Evolutionary conservation across 92 coral and sea anemone species (phyloP).

Genomic region (Zoanthus sociatus): DNA sequence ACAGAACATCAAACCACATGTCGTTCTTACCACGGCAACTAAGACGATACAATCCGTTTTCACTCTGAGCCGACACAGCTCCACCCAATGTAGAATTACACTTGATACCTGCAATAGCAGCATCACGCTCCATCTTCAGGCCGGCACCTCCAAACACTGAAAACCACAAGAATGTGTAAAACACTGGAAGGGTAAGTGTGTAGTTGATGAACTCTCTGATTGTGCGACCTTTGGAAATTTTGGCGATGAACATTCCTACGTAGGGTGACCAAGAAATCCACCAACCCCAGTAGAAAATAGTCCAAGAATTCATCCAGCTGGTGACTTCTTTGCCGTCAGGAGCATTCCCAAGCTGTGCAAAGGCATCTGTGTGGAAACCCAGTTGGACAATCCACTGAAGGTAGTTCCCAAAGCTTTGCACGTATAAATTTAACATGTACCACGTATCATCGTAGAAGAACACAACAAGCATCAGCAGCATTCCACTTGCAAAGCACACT

Average conservation of each 20-base stretch:
- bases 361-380: conserved; percentile 95
- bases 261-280: conserved; percentile 98
- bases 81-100: conserved; percentile 53
- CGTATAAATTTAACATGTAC: conserved; percentile 86
- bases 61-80: conserved; percentile 14
- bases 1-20: conserved; percentile 58
- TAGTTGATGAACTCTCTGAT: conserved; percentile 55
- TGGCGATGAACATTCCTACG: conserved; percentile 94
- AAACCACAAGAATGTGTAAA: conserved; percentile 57
- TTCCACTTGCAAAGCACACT: conserved; percentile 85
- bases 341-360: conserved; percentile 89
- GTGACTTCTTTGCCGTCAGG: conserved; percentile 83
- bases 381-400: conserved; percentile 87
- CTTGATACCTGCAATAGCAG: conserved; percentile 47
- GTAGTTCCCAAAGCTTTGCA: conserved; percentile 88
- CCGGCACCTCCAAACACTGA: conserved; percentile 59
- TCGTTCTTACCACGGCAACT: conserved; percentile 52
- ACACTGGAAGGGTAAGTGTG: conserved; percentile 51
- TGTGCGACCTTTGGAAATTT: conserved; percentile 79
- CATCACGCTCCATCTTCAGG: conserved; percentile 57
- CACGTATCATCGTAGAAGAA: conserved; percentile 90
- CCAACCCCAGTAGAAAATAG: conserved; percentile 99
- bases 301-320: conserved; percentile 92
- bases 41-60: conserved; percentile 50
- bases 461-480: conserved; percentile 84